phyloP scores from a whole-genome alignment of 2,888 invertebrate species.

The Apotomis betuletana region DNA sequence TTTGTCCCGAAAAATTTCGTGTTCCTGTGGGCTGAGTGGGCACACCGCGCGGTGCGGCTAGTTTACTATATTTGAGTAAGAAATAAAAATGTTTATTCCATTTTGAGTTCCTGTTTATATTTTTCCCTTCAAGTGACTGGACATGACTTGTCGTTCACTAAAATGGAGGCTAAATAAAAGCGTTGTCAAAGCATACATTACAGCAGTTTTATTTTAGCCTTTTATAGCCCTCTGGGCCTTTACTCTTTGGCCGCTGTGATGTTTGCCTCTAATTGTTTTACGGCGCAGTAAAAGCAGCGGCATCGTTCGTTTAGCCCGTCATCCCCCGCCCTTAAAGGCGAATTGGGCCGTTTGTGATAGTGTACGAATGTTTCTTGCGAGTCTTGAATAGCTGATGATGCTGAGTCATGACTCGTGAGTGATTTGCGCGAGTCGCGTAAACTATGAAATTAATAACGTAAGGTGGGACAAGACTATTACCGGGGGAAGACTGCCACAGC shows the following conservation, averaged over 20 bases:
- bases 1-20: no score
- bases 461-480: no score
- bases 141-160: background rate
- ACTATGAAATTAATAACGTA: no score
- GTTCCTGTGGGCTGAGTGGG: no score
- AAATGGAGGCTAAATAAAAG: background rate
- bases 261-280: conserved; percentile 30
- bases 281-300: conserved; percentile 25
- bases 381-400: conserved; percentile 14
- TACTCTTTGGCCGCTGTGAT: conserved; percentile 16
- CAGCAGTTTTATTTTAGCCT: conserved; percentile 12
- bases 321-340: conserved; percentile 16
- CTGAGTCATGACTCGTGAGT: background rate
- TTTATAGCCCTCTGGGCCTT: conserved; percentile 4
- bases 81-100: no score
- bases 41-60: no score
- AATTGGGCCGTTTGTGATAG: conserved; percentile 21
- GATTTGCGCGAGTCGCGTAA: background rate
- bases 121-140: background rate
- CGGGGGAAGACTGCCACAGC: no score
- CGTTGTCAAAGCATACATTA: background rate
- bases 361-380: conserved; percentile 2
- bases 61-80: no score
- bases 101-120: no score
- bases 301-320: conserved; percentile 22